Evolutionary conservation across 2,888 invertebrate genomes (phyloP), one percentile per base, ranked within the genome.

Genomic region (Argynnis bischoffii): DNA sequence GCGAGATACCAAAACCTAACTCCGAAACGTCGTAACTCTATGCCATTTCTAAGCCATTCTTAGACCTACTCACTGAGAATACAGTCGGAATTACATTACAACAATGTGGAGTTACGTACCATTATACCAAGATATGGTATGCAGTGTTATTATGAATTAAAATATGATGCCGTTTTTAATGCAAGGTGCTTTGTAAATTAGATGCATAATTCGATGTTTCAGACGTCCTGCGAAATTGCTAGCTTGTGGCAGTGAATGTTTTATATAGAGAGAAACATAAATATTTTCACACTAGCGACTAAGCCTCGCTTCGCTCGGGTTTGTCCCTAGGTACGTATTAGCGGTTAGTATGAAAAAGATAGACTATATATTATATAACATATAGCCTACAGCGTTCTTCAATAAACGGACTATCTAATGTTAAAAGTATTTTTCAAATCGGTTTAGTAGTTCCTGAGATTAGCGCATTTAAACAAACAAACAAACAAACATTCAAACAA

Each of bases 91-190:
- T 67, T 75, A 48, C 67, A 11, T 55, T 71, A 64, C 26, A 41
- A 21, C 8, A 11, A 16, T 26, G 48, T 53, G 21, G 51, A 71
- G 59, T 69, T 74, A 70, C 4, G 65, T 31, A 66, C 55, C 75
- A 60, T 59, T 47, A 21, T 55, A 66, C 21, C 60, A 61, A 54
- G 60, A 60, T 55, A 55, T 56, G 21, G 60, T 67, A 76, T 72
- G 73, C 83, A 83, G 82, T 87, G 84, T 86, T 89, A 88, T 89
- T 88, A 85, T 85, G 83, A 89, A 88, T 89, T 89, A 88, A 89
- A 90, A 87, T 88, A 86, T 81, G 81, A 82, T 87, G 87, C 83
- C 84, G 84, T 85, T 80, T 87, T 87, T 87, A 86, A 85, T 87
- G 80, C 77, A 63, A 63, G 66, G 66, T 55, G 80, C 78, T 81